Conservation (phyloP, 1,140 invertebrate genomes). For the Eurosta solidaginis region DNA sequence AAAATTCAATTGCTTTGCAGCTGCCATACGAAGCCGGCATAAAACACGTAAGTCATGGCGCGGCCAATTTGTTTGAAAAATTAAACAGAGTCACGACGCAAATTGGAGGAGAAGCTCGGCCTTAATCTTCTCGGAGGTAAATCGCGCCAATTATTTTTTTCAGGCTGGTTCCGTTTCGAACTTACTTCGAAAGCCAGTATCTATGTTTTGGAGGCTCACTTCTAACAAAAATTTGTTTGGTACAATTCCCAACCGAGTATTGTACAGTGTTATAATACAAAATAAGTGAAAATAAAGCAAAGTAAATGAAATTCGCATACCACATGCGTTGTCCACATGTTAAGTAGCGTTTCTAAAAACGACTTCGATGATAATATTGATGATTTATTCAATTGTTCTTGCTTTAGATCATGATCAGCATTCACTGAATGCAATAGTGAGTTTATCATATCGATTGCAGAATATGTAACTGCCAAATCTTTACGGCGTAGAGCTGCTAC, state of each 20-base stretch:
- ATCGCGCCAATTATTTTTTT: no score
- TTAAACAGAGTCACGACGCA: no score
- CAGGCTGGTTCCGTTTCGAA: no score
- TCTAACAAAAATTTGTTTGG: no score
- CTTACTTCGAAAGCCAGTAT: no score
- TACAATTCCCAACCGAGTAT: background rate
- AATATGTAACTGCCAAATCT: slow-evolving; percentile 89
- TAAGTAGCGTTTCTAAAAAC: slow-evolving; percentile 91
- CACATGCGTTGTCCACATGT: slow-evolving; percentile 95
- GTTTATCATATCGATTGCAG: slow-evolving; percentile 95
- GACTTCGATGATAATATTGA: slow-evolving; percentile 89
- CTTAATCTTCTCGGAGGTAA: no score
- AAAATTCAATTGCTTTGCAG: no score
- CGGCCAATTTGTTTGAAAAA: no score
- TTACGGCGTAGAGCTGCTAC: slow-evolving; percentile 89
- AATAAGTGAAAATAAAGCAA: background rate
- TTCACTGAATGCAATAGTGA: slow-evolving; percentile 99
- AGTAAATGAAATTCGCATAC: slow-evolving; percentile 64
- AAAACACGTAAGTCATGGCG: no score
- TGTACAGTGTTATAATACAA: background rate
- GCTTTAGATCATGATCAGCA: slow-evolving; percentile 89
- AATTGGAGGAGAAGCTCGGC: no score
- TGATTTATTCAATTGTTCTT: slow-evolving; percentile 98
- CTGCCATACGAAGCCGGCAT: no score
- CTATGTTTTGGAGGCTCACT: no score